Conservation (phyloP, 2,113 vertebrate genomes). For the Chlamydotis undulata region DNA sequence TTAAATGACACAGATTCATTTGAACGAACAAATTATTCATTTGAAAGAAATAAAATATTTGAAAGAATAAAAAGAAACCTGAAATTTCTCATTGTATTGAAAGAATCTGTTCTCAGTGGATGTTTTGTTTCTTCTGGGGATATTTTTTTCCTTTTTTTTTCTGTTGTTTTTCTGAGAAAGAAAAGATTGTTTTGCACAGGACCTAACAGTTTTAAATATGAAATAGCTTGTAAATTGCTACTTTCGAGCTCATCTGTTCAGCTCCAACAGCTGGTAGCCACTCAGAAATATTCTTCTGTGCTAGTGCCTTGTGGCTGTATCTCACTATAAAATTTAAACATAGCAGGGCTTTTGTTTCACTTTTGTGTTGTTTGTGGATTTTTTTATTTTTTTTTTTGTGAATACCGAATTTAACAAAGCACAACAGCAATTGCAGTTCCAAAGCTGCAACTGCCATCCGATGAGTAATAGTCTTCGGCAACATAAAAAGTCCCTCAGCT, state of each 20-base stretch:
- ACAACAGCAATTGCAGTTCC: conserved; percentile 29
- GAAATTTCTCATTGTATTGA: background rate
- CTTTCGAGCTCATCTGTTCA: conserved; percentile 71
- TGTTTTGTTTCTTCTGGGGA: background rate
- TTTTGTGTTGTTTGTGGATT: conserved; percentile 39
- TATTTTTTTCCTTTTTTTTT: background rate
- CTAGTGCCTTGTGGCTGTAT: conserved; percentile 68
- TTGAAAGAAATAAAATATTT: background rate
- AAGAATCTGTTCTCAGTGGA: background rate
- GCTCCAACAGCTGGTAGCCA: conserved; percentile 70
- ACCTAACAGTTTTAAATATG: conserved; percentile 73
- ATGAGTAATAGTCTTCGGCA: conserved; percentile 22
- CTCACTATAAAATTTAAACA: conserved; percentile 71
- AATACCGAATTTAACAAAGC: conserved; percentile 45
- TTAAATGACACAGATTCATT: conserved; percentile 5
- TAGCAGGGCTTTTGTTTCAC: conserved; percentile 65
- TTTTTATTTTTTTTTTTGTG: background rate
- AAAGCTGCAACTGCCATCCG: conserved; percentile 44
- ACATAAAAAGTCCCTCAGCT: background rate
- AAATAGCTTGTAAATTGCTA: conserved; percentile 73
- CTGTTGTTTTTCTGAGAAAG: conserved; percentile 29
- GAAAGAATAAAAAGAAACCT: background rate
- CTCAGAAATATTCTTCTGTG: conserved; percentile 66
- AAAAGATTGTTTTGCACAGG: conserved; percentile 65
- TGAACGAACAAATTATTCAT: background rate